Base-by-base conservation (phyloP, 1,140 invertebrate species). In the Penaeus indicus region DNA sequence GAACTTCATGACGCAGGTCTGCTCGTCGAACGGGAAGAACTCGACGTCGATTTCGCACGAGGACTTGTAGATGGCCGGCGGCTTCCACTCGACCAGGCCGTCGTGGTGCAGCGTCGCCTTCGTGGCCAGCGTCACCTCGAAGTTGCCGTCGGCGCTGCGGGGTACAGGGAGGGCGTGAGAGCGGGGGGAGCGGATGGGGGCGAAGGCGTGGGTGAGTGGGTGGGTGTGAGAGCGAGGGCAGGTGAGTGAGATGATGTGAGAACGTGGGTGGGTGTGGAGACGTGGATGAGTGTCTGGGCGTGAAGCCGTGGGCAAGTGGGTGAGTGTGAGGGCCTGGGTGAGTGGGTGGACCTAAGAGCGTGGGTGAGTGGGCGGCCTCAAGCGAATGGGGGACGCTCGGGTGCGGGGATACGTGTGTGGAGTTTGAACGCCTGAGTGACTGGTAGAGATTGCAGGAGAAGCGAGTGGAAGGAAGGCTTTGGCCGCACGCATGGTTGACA, bases 1-100 rank as follows among this genome's bases (percentile, higher is more conserved):
- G 27, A 88, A 88, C 86, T 88, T 88, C 86, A 88, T 88, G 69
- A 88, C 86, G 27, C 86, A 88, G 7, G 86, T 88, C 75, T 88
- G 86, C 69, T 88, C 86, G 61, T 88, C 86, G 61, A 88, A 88
- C 62, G 86, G 86, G 21, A 88, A 88, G 69, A 88, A 88, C 81
- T 88, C 86, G 21, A 88, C 86, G 63, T 88, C 86, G 60, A 88
- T 88, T 79, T 88, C 86, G 32, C 85, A 86, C 21, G 86, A 88
- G 1, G 86, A 88, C 81, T 88, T 88, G 86, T 88, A 88, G 54
- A 88, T 88, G 61, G 86, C 86, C 3, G 86, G 86, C 19, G 86
- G 86, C 38, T 88, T 88, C 86, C 86, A 88, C 81, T 88, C 86
- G 21, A 88, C 86, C 86, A 88, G 61, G 10, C 86, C 86, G 22